These are phyloP conservation scores for Lampris megalopsis DNA, from an alignment of 2,113 vertebrate species.

Conservation along the genomic window DNA sequence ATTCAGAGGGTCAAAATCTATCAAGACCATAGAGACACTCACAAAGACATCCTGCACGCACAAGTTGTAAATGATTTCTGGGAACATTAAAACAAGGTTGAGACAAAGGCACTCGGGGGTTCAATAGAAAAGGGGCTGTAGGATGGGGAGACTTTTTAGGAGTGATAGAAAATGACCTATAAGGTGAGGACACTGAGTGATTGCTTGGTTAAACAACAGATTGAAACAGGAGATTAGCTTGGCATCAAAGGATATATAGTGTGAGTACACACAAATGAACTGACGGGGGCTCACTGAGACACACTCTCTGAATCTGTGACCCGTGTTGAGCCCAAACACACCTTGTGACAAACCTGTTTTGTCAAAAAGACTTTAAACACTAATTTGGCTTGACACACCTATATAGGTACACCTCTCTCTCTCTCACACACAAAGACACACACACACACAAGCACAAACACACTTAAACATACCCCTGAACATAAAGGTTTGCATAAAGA, in stretches of 20 bases:
- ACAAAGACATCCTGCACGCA: constrained; percentile 60
- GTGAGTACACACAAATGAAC: neutral
- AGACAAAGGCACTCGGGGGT: constrained; percentile 66
- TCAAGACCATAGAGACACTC: constrained; percentile 55
- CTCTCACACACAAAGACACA: constrained; percentile 1
- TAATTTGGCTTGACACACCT: constrained; percentile 21
- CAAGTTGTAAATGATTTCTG: constrained; percentile 53
- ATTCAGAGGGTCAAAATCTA: constrained; percentile 60
- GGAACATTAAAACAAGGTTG: constrained; percentile 54
- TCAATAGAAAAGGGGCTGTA: constrained; percentile 47
- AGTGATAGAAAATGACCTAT: constrained; percentile 52
- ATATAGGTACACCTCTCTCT: neutral
- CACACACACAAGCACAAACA: neutral
- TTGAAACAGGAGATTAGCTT: constrained; percentile 42
- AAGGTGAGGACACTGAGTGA: constrained; percentile 20
- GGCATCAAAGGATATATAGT: constrained; percentile 27
- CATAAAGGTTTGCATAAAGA: too few species aligned
- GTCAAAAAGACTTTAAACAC: constrained; percentile 11
- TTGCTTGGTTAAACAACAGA: constrained; percentile 28
- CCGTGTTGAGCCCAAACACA: constrained; percentile 2
- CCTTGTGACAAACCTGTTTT: constrained; percentile 21
- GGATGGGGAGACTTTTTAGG: constrained; percentile 28
- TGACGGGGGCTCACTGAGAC: neutral
- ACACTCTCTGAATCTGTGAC: neutral
- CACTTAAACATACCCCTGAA: neutral